phyloP scores from a whole-genome alignment of 2,888 invertebrate genomes.

The Nyleta sp. region DNA sequence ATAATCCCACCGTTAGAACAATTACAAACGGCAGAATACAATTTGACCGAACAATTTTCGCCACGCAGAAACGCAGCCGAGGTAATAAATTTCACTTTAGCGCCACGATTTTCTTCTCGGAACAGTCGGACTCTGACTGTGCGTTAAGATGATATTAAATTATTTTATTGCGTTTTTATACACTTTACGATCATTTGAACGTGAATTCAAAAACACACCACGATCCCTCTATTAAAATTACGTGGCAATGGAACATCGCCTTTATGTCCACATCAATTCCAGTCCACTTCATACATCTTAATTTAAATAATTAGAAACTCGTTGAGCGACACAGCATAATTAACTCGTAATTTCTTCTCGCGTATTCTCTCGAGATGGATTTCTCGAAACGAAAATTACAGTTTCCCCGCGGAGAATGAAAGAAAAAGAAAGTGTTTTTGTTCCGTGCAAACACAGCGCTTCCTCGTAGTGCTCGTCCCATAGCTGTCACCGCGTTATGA shows the following conservation, averaged over 20 bases:
- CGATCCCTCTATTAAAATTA: too few relatives aligned
- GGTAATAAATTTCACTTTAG: conserved; percentile 3
- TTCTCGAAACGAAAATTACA: conserved; percentile 26
- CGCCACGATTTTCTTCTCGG: not conserved
- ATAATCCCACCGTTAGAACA: not conserved
- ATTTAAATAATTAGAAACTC: conserved; percentile 3
- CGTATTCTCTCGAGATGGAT: not conserved
- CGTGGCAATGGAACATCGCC: not conserved
- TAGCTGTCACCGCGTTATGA: conserved; percentile 20
- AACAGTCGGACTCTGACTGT: too few relatives aligned
- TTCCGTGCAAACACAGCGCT: conserved; percentile 16
- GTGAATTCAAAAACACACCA: not conserved
- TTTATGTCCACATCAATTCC: not conserved
- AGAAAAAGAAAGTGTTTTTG: conserved; percentile 42
- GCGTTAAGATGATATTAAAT: too few relatives aligned
- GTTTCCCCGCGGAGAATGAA: conserved; percentile 10
- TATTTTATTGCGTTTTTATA: too few relatives aligned
- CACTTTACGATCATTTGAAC: too few relatives aligned
- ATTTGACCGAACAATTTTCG: not conserved
- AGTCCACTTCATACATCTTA: not conserved
- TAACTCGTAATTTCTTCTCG: not conserved
- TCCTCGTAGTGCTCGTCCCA: conserved; percentile 34
- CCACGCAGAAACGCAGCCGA: not conserved
- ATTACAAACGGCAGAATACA: not conserved
- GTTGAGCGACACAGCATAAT: not conserved